Evolutionary conservation across 2,797 vertebrate genomes (phyloP).

Genomic region (Stomatorhinus walkeri): DNA sequence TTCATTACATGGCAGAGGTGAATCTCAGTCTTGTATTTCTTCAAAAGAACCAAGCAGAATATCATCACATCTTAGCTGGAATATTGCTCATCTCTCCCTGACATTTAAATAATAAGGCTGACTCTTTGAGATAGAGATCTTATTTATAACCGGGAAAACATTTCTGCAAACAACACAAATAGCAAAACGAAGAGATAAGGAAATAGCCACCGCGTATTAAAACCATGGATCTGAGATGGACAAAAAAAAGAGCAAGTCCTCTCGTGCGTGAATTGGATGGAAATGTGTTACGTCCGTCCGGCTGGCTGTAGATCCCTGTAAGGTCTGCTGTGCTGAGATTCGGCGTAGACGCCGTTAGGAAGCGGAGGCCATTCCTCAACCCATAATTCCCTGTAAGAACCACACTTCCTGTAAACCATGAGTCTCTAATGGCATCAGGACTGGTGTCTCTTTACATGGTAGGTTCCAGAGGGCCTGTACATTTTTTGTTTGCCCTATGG

Average conservation of each 20-base stretch:
- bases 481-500: not conserved
- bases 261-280: slow-evolving; percentile 8
- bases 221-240: not conserved
- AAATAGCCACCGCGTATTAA: not conserved
- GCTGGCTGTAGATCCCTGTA: not conserved
- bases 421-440: not conserved
- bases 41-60: not conserved
- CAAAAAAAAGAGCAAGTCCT: not conserved
- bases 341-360: not conserved
- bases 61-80: not conserved
- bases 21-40: not conserved
- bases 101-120: not conserved
- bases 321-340: not conserved
- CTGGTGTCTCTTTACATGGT: not conserved
- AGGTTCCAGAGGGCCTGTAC: not conserved
- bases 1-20: not conserved
- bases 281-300: not conserved
- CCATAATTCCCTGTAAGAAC: not conserved
- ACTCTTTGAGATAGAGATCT: not conserved
- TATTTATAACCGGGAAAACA: not conserved
- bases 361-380: too few species aligned
- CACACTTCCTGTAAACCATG: not conserved
- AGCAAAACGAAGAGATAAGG: slow-evolving; percentile 2
- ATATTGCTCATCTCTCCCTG: slow-evolving; percentile 7
- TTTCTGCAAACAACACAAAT: not conserved